Base-by-base conservation (phyloP, 1,140 invertebrate species). In the Magallana gigas region DNA sequence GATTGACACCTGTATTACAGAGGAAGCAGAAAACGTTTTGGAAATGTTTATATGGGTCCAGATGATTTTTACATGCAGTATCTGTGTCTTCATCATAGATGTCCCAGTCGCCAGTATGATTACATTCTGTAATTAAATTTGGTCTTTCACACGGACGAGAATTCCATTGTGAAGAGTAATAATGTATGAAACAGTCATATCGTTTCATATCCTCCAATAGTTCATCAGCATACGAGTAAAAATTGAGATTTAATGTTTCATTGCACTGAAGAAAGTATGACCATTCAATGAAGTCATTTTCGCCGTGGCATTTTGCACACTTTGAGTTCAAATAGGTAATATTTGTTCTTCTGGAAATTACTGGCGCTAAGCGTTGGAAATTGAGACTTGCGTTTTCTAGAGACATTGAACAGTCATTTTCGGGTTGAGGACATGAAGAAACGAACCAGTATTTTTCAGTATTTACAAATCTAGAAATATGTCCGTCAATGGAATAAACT, bases 21-120 rank as follows among this genome's bases (percentile, higher is more conserved):
- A 83, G 48, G 18, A 83, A 83, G 57, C 81, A 83, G 57, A 83
- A 83, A 57, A 83, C 18, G 16, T 83, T 83, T 16, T 58, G 48
- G 12, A 83, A 83, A 83, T 57, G 8, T 57, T n/a, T 18, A 56
- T 57, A 83, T 0, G 8, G 81, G 57, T 16, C 57, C 14, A 14
- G 1, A 48, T 83, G 16, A 16, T 8, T 83, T 57, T 83, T 83
- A 16, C 81, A 83, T 16, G 81, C 81, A 7, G 11, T 18, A 11
- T 83, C 81, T 6, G 18, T 83, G 16, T 83, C 81, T n/a, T 23
- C 57, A 23, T 83, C 81, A 58, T 83, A 83, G 14, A 1, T 16
- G 14, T 83, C 81, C 81, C 81, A 83, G 1, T 57, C 5, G 6
- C 81, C 81, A 16, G 81, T 83, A 56, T 57, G 9, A 83, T 83